Base-by-base conservation (phyloP, 2,888 invertebrate species). In the Dryomyza anilis region DNA sequence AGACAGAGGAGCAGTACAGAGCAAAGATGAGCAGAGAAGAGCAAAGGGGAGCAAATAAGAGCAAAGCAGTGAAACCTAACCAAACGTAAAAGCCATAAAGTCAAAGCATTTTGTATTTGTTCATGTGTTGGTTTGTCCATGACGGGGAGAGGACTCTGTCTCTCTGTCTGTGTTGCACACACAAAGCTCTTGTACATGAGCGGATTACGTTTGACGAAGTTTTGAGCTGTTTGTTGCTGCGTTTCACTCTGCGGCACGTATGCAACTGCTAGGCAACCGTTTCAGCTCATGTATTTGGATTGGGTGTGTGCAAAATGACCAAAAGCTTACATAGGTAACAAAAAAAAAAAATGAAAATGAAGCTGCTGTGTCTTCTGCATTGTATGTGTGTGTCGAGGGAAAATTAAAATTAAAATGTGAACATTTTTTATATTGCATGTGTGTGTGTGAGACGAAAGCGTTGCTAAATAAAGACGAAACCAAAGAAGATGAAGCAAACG, bases 181-280 rank as follows among this genome's bases (percentile, higher is more conserved):
- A 39, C 33, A 60, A 39, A 61, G 48, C 53, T 19, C 43, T 48
- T 63, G 69, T 64, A 58, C 74, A 73, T 76, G 78, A 78, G 76
- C 77, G 78, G 79, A 79, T 79, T 79, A 79, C 78, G 76, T 75
- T 67, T 79, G 76, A 78, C 78, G 78, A 77, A 79, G 78, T 79
- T 76, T 65, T 63, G 59, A 61, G 63, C 67, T 68, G 63, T 68
- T 55, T 55, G 55, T 23, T 29, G 33, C 55, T 23, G n/a, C n/a
- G n/a, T 36, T 30, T 21, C 36, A 36, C 23, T 25, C 7, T 8
- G 30, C 21, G 46, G 30, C 48, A 46, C 29, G 59, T 59, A 30
- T 19, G 59, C 46, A 58, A 58, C 29, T 30, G 29, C 7, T 29
- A 19, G n/a, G n/a, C n/a, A n/a, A n/a, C n/a, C n/a, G n/a, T n/a